phyloP scores from a whole-genome alignment of 30 jellyfish, hydroid and myxozoan species.

The Hydractinia symbiolongicarpus region DNA sequence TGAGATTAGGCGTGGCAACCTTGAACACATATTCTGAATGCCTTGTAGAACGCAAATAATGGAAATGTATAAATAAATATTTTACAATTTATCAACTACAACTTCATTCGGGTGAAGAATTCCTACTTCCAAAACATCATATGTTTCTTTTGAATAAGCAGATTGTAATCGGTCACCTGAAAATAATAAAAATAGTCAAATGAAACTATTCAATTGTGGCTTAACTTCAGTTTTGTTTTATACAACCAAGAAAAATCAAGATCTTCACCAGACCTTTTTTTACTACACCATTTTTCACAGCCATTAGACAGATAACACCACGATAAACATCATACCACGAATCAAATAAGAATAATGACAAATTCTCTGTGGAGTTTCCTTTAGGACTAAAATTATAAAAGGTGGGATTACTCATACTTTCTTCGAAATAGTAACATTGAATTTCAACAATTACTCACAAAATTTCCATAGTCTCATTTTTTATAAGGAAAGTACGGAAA shows the following conservation, averaged over 20 bases:
- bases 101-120: conserved; percentile 66
- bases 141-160: conserved; percentile 41
- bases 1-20: no score
- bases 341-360: conserved; percentile 62
- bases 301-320: conserved; percentile 82
- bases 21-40: background rate
- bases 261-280: conserved; percentile 42
- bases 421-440: no score
- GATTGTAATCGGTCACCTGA: conserved; percentile 66
- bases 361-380: conserved; percentile 29
- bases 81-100: conserved; percentile 57
- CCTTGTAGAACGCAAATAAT: background rate
- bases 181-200: background rate
- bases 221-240: no score
- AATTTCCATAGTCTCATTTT: no score
- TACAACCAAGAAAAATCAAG: no score
- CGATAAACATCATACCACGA: conserved; percentile 88
- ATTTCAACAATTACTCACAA: no score
- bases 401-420: background rate
- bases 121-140: conserved; percentile 78
- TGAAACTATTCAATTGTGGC: no score
- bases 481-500: no score
- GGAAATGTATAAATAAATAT: conserved; percentile 7
- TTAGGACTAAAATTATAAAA: conserved; percentile 45
- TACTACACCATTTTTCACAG: conserved; percentile 59